Conservation (phyloP, 2,113 vertebrate genomes). For the Tetrax tetrax region DNA sequence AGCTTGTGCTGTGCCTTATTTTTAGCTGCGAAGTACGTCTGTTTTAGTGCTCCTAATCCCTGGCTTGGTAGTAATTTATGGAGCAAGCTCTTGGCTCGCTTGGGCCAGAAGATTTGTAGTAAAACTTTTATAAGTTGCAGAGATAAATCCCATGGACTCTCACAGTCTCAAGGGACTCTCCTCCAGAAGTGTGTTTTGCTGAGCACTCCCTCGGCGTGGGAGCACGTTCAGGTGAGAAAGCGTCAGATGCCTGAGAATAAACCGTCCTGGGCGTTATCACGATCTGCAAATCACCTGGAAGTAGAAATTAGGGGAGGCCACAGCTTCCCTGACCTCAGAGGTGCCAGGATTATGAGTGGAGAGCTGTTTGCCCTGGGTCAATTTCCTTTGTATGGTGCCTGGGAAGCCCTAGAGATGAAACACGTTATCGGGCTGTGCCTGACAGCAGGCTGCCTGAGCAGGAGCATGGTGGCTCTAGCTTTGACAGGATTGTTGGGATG, state of each 20-base stretch:
- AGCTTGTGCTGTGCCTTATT: slow-evolving; percentile 60
- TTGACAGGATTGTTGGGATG: background rate
- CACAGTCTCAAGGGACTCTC: background rate
- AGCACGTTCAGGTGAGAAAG: background rate
- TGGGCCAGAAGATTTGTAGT: slow-evolving; percentile 56
- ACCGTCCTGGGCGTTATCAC: background rate
- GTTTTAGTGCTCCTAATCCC: slow-evolving; percentile 71
- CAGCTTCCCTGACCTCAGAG: background rate
- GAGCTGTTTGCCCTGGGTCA: background rate
- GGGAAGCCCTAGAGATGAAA: background rate
- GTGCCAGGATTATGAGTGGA: rapidly evolving
- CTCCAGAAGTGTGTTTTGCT: slow-evolving; percentile 24
- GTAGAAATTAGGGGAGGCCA: background rate
- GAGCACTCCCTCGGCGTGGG: background rate
- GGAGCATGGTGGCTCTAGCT: background rate
- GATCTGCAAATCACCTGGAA: background rate
- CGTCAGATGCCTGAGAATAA: slow-evolving; percentile 12
- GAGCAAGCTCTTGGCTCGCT: slow-evolving; percentile 29
- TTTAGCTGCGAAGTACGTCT: slow-evolving; percentile 60
- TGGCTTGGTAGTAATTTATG: slow-evolving; percentile 66
- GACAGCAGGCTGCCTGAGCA: rapidly evolving
- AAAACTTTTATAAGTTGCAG: slow-evolving; percentile 63
- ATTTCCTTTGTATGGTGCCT: background rate
- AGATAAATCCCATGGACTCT: slow-evolving; percentile 62
- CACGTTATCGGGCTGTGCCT: rapidly evolving